Evolutionary conservation across 2,888 invertebrate species (phyloP).

Genomic region (Coelinius sp.): DNA sequence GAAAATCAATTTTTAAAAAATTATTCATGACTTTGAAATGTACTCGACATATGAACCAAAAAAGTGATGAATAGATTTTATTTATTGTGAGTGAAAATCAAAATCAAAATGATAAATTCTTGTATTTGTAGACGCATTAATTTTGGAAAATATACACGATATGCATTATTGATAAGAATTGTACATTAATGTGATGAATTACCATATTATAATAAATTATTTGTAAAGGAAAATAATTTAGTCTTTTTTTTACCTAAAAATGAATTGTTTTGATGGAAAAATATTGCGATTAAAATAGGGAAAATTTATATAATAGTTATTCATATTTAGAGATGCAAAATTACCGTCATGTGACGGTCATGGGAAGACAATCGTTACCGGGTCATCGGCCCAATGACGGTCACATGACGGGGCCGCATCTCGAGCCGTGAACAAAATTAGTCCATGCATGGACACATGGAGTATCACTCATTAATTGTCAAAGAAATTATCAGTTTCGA

Average conservation of each 20-base stretch:
- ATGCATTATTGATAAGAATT: constrained; percentile 35
- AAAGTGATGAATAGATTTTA: neutral
- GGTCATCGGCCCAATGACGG: no score
- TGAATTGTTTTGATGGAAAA: neutral
- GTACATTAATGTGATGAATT: constrained; percentile 43
- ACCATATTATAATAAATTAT: constrained; percentile 59
- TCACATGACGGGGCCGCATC: no score
- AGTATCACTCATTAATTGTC: no score
- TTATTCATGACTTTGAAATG: neutral
- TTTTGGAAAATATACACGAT: constrained; percentile 60
- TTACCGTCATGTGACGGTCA: no score
- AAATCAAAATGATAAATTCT: constrained; percentile 15
- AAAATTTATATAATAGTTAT: no score
- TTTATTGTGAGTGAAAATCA: neutral
- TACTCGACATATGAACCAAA: constrained; percentile 11
- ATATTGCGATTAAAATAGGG: neutral
- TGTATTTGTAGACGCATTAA: constrained; percentile 41
- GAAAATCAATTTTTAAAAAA: neutral
- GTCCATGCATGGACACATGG: no score
- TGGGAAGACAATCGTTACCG: no score
- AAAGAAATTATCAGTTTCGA: no score
- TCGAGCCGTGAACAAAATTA: no score
- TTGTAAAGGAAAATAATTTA: constrained; percentile 49
- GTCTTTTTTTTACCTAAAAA: neutral
- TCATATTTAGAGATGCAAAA: no score